Percentiles rank a stretch among this genome's conserved stretches.
Evolutionary conservation across 2,113 vertebrate genomes (phyloP).

Genomic region (Pholis gunnellus): DNA sequence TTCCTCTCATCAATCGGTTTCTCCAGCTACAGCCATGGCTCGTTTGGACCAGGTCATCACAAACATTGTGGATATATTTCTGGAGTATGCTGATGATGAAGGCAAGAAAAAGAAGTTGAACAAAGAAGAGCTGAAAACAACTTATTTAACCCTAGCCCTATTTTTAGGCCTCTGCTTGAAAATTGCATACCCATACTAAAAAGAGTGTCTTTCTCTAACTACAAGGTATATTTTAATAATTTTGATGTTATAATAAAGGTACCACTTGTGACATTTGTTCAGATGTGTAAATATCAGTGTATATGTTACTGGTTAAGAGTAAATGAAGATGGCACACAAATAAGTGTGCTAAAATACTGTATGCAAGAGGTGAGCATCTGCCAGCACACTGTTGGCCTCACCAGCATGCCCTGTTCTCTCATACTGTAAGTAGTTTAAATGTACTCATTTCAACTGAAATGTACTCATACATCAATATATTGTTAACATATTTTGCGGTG

Average conservation of each 20-base stretch:
- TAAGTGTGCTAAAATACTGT: neutral
- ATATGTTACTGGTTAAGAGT: too few relatives aligned
- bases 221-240: too few relatives aligned
- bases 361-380: neutral
- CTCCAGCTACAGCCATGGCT: conserved; percentile 70
- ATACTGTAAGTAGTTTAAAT: neutral
- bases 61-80: conserved; percentile 77
- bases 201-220: too few relatives aligned
- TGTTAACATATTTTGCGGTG: neutral
- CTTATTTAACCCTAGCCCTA: too few relatives aligned
- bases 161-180: too few relatives aligned
- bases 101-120: conserved; percentile 67
- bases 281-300: too few relatives aligned
- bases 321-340: too few relatives aligned
- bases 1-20: conserved; percentile 1
- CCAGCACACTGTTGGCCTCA: neutral
- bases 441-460: too few relatives aligned
- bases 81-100: conserved; percentile 70
- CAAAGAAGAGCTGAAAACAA: conserved; percentile 48
- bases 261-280: too few relatives aligned
- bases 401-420: neutral
- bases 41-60: conserved; percentile 74
- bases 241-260: too few relatives aligned
- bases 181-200: too few relatives aligned
- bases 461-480: neutral